Conservation (phyloP, 2,888 invertebrate species). For the Noctuana brunneofusca region DNA sequence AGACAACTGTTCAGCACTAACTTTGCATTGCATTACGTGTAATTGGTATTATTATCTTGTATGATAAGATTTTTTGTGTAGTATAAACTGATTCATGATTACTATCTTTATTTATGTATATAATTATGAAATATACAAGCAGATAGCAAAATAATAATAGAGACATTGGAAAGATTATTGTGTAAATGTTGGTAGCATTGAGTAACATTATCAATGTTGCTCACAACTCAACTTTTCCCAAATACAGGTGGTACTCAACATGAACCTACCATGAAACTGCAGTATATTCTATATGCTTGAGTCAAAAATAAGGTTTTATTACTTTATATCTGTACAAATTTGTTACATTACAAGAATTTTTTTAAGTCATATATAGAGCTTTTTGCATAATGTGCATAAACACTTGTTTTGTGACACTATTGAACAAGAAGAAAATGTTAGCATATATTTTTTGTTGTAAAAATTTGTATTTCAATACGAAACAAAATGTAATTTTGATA, state of each 20-base stretch:
- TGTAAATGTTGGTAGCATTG: constrained; percentile 17
- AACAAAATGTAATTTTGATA: background rate
- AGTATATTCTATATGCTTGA: background rate
- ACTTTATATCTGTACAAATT: background rate
- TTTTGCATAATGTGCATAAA: too few relatives aligned
- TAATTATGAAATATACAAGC: too few relatives aligned
- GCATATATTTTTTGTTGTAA: too few relatives aligned
- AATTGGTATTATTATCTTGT: too few relatives aligned
- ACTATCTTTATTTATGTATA: too few relatives aligned
- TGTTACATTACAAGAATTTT: background rate
- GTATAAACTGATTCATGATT: too few relatives aligned
- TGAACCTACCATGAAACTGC: background rate
- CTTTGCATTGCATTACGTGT: background rate
- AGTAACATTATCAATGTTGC: background rate
- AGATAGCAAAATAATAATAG: too few relatives aligned
- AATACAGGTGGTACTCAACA: background rate
- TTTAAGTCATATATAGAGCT: too few relatives aligned
- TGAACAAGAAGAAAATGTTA: too few relatives aligned
- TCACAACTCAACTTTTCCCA: background rate
- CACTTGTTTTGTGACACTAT: too few relatives aligned
- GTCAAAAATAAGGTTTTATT: background rate
- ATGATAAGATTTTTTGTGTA: too few relatives aligned
- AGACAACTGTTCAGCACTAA: constrained; percentile 40
- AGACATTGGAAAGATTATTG: too few relatives aligned
- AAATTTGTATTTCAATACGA: background rate